These are phyloP conservation scores for Parazoanthus atlanticus DNA, from an alignment of 92 coral and sea anemone species.

Conservation along the genomic window DNA sequence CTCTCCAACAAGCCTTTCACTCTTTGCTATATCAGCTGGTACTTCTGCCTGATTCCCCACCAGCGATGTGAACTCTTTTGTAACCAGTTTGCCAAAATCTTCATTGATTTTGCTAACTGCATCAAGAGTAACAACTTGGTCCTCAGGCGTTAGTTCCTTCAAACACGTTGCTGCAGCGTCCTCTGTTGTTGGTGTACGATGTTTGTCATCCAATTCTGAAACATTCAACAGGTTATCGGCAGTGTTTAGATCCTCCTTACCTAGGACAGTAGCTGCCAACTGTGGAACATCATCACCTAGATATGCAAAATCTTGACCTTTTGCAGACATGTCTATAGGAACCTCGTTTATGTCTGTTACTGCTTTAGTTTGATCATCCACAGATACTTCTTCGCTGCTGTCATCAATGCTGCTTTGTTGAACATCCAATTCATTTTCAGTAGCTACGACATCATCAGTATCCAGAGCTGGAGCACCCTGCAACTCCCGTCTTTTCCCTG, in stretches of 20 bases:
- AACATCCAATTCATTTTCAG: not conserved
- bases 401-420: not conserved
- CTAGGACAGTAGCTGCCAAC: not conserved
- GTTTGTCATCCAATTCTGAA: not conserved
- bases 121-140: not conserved
- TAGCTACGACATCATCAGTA: not conserved
- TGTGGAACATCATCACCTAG: not conserved
- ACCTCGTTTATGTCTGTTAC: not conserved
- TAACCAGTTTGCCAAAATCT: not conserved
- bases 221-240: not conserved
- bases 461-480: not conserved
- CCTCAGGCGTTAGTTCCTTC: not conserved
- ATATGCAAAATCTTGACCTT: not conserved
- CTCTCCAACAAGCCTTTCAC: not conserved
- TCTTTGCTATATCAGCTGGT: not conserved
- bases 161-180: not conserved
- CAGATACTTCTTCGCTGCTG: not conserved
- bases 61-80: not conserved
- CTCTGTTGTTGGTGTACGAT: not conserved
- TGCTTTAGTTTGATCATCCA: not conserved
- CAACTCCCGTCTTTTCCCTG: not conserved
- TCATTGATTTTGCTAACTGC: not conserved
- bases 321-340: not conserved
- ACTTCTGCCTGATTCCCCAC: not conserved
- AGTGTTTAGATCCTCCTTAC: not conserved